Evolutionary conservation across 2,797 vertebrate species (phyloP), one percentile per base, ranked within the genome.

Genomic region (Schizopygopsis malacanthus): DNA sequence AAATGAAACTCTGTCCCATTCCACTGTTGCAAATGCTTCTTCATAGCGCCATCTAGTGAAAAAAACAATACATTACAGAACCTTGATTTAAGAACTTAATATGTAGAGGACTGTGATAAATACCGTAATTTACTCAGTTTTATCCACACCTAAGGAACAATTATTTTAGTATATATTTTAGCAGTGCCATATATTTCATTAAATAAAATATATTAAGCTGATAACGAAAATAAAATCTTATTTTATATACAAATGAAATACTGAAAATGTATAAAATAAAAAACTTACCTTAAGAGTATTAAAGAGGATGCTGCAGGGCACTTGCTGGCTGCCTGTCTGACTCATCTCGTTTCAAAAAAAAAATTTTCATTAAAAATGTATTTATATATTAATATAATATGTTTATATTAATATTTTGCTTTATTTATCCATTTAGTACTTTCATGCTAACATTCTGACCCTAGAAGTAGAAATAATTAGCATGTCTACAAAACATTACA

Each of bases 41-140:
- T 43, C 13, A 7, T 28, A 75, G 43, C 77, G 39, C 87, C 87
- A 86, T 69, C 85, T 88, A 65, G 50, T 78, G 87, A 69, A 83
- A 37, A 1, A 52, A 77, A 69, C 0, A 13, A 12, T 6, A 59
- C 16, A 59, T 79, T 47, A 79, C 71, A 56, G 13, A 43, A 43
- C 2, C 33, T 33, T 10, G 41, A 43, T 43, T 4, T 67, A 45
- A 67, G 15, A 10, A 47, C 43, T 28, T 79, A n/a, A 50, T 7
- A 65, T 20, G 33, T 41, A 11, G 47, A 12, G 33, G 13, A n/a
- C 25, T 33, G 9, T 56, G 2, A 39, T n/a, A 13, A 22, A 56
- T 13, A 39, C 22, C 22, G 12, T 77, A 41, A n/a, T 39, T 39
- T 77, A 18, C 18, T 54, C 2, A 22, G 4, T 50, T 56, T 54